These are phyloP conservation scores for Xestia sexstrigata DNA, from an alignment of 2,888 invertebrate species.

Conservation along the genomic window DNA sequence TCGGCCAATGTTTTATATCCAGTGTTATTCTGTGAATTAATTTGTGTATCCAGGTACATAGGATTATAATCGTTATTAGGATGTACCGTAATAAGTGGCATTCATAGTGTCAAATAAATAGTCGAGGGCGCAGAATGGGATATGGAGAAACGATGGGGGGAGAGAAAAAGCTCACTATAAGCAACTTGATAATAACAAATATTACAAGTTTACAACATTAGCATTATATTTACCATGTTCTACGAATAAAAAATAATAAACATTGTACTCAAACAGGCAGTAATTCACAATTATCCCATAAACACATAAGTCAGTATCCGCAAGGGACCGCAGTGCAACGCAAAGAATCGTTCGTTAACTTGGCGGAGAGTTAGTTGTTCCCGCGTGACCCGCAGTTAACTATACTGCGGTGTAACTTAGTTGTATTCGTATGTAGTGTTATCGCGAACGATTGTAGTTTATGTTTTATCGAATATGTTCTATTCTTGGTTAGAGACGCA, in stretches of 20 bases:
- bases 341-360: constrained; percentile 52
- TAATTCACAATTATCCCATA: constrained; percentile 40
- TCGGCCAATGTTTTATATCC: not conserved
- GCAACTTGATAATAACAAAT: not conserved
- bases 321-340: constrained; percentile 36
- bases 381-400: constrained; percentile 32
- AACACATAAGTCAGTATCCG: constrained; percentile 30
- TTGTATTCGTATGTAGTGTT: constrained; percentile 7
- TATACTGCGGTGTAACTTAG: constrained; percentile 9
- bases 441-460: not conserved
- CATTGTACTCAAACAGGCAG: not conserved
- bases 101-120: no score
- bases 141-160: no score
- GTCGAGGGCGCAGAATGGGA: no score
- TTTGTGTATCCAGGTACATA: no score
- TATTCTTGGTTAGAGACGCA: no score
- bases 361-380: constrained; percentile 43
- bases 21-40: no score
- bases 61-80: no score
- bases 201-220: not conserved
- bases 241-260: not conserved
- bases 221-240: not conserved
- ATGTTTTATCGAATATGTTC: no score
- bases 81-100: no score
- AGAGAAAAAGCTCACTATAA: not conserved